A percentile compares a stretch with the other conserved stretches of the same genome.
Conservation (phyloP, 2,888 invertebrate genomes). For the Corythucha ciliata region DNA sequence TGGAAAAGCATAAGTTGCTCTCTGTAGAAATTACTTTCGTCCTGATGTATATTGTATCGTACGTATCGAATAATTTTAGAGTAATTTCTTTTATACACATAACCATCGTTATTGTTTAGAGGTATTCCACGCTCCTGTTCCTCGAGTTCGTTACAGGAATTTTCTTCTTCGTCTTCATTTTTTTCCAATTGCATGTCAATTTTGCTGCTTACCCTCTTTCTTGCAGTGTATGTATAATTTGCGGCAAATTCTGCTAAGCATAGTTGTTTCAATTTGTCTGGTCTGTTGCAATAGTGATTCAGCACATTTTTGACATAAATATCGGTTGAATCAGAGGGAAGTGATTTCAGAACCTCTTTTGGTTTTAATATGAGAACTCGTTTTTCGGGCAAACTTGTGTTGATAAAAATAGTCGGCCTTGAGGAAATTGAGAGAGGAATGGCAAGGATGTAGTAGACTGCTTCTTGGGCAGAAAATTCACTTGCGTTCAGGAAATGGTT, state of each 20-base stretch:
- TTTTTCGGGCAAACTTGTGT: slow-evolving; percentile 10
- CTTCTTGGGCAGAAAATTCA: slow-evolving; percentile 36
- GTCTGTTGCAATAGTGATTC: slow-evolving; percentile 35
- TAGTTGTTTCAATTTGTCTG: slow-evolving; percentile 31
- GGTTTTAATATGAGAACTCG: slow-evolving; percentile 7
- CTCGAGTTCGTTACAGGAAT: too few species aligned
- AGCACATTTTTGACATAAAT: slow-evolving; percentile 26
- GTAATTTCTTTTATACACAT: slow-evolving; percentile 8
- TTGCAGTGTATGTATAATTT: slow-evolving; percentile 18
- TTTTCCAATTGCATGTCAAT: too few species aligned
- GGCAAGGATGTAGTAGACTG: slow-evolving; percentile 30
- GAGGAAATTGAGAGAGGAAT: slow-evolving; percentile 32
- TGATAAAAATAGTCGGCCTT: slow-evolving; percentile 25
- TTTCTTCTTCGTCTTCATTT: too few species aligned
- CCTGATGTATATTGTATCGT: slow-evolving; percentile 23
- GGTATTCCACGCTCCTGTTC: too few species aligned
- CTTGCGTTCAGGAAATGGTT: slow-evolving; percentile 33
- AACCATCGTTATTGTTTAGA: too few species aligned
- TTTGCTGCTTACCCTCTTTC: too few species aligned
- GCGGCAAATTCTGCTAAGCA: slow-evolving; percentile 36
- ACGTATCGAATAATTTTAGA: slow-evolving; percentile 13
- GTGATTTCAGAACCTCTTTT: not conserved
- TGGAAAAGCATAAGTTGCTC: slow-evolving; percentile 34
- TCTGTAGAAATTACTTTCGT: slow-evolving; percentile 30
- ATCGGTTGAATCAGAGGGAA: slow-evolving; percentile 10